These are phyloP conservation scores for Ranitomeya imitator DNA, from an alignment of 2,113 vertebrate genomes.

Conservation along the genomic window DNA sequence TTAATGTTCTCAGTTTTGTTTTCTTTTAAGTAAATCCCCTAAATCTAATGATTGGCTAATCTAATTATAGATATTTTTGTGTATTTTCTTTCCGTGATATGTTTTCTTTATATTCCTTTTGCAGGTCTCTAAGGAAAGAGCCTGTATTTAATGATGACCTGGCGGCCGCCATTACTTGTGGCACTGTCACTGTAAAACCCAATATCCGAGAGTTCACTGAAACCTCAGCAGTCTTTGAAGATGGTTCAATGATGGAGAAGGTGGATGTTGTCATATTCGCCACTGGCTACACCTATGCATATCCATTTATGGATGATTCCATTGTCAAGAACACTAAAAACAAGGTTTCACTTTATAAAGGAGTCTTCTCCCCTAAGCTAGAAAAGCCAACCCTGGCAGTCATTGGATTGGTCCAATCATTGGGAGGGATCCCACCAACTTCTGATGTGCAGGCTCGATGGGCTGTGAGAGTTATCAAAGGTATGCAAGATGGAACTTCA, in stretches of 20 bases:
- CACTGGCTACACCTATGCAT: conserved; percentile 77
- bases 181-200: conserved; percentile 74
- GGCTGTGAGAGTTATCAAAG: conserved; percentile 76
- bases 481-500: conserved; percentile 64
- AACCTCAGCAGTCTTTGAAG: conserved; percentile 77
- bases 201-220: conserved; percentile 75
- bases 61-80: no score
- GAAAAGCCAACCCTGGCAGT: conserved; percentile 79
- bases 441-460: conserved; percentile 83
- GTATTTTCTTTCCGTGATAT: not conserved
- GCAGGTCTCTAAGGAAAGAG: conserved; percentile 71
- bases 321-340: conserved; percentile 69
- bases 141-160: conserved; percentile 81
- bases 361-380: conserved; percentile 74
- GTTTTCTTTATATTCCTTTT: not conserved
- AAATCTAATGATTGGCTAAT: no score
- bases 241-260: conserved; percentile 75
- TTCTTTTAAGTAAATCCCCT: not conserved
- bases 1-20: no score
- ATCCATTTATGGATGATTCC: conserved; percentile 76
- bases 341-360: conserved; percentile 77
- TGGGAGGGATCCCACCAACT: conserved; percentile 75
- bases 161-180: conserved; percentile 75
- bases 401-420: conserved; percentile 76
- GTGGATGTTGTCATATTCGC: conserved; percentile 83